These are phyloP conservation scores for Bubo bubo DNA, from an alignment of 2,113 vertebrate species.

Conservation along the genomic window DNA sequence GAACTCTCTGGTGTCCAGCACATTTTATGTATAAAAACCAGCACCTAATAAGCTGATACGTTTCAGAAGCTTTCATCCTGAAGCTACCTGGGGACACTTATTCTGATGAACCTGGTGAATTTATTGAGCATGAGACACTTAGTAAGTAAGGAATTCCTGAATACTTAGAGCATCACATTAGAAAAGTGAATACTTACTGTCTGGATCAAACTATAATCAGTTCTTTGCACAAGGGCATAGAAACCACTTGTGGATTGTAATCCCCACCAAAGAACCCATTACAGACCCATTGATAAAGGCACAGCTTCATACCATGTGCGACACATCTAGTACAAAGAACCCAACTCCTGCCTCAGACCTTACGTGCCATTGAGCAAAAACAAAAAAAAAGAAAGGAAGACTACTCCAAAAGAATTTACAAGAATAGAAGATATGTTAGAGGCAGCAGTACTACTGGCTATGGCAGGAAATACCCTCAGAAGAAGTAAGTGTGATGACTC, in stretches of 20 bases:
- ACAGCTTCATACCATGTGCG: not conserved
- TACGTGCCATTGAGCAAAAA: not conserved
- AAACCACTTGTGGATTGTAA: not conserved
- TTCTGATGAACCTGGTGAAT: not conserved
- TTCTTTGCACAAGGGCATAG: not conserved
- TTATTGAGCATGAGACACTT: not conserved
- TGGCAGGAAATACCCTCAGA: not conserved
- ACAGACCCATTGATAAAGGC: not conserved
- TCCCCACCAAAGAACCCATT: not conserved
- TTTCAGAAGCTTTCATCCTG: not conserved
- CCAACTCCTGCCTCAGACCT: not conserved
- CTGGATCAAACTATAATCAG: not conserved
- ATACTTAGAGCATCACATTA: not conserved
- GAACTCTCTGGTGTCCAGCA: not conserved
- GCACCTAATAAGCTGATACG: not conserved
- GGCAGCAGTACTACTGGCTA: not conserved
- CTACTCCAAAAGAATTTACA: not conserved
- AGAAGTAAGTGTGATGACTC: not conserved
- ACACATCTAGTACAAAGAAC: not conserved
- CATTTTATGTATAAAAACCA: not conserved
- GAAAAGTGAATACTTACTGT: not conserved
- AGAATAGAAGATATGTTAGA: not conserved
- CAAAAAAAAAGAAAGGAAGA: not conserved
- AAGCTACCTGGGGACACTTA: not conserved
- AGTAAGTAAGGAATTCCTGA: not conserved